Base-by-base conservation (phyloP, 2,888 invertebrate species). In the Drosophila tripunctata region DNA sequence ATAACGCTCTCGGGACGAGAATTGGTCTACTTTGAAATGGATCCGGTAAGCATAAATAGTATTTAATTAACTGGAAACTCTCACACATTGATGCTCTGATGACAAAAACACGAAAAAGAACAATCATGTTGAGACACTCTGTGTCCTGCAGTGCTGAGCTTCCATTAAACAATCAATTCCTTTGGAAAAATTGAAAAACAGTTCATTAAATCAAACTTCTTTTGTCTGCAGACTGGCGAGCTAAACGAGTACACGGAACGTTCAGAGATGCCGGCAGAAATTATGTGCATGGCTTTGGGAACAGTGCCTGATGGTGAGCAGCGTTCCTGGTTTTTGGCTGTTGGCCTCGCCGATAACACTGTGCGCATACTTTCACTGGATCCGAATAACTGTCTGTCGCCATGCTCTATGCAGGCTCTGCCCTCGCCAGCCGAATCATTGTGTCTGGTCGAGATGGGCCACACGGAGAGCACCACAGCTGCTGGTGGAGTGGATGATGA, bases 11-110 rank as follows among this genome's bases (percentile, higher is more conserved):
- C 98, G 31, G 99, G 99, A 2, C 98, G 99, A 33, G 99, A 99
- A 92, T 93, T 99, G 64, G 98, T 99, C 38, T 99, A 99, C 92
- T 99, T 99, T 91, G 99, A 99, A 93, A 98, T 99, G 98, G 99
- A 99, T 92, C 96, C 98, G 78, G 98, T 98, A 94, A 95, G 96
- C 93, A 27, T 40, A 24, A 44, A 8, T 22, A 12, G 21, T 36
- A 27, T 48, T 4, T 36, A n/a, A 2, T 10, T 10, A 12, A 31
- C 2, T 12, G 0, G 4, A 14, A 4, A 31, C 17, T n/a, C 7
- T 4, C 6, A 1, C 1, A 10, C 31, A 19, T 75, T 78, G n/a
- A n/a, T n/a, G 80, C 84, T 36, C 71, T 91, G 91, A 91, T 91
- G 91, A 91, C 76, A 90, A 88, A 87, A 88, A 88, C 85, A 89